phyloP scores from a whole-genome alignment of 2,113 vertebrate genomes.

The Malurus elegans region DNA sequence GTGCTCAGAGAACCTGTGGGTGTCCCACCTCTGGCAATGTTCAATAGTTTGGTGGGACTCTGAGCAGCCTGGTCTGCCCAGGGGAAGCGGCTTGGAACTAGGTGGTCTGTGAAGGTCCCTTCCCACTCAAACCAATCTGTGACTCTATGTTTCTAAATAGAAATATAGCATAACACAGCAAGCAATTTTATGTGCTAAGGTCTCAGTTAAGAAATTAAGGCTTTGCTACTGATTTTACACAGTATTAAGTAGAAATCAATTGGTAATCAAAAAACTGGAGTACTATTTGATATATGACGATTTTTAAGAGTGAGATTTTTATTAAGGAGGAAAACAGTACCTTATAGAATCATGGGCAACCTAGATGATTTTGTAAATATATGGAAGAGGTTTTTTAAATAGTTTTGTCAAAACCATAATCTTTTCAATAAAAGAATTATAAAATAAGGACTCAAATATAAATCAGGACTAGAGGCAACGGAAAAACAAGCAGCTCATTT shows the following conservation, averaged over 20 bases:
- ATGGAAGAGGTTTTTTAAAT: neutral
- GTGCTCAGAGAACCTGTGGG: neutral
- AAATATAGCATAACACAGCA: neutral
- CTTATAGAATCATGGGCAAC: neutral
- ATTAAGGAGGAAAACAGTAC: neutral
- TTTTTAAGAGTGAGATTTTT: neutral
- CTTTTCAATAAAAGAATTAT: neutral
- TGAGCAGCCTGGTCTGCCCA: neutral
- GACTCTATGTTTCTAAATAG: neutral
- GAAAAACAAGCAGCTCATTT: neutral
- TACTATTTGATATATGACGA: neutral
- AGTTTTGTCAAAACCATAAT: neutral
- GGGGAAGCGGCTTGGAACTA: rapidly evolving
- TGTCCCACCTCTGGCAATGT: rapidly evolving
- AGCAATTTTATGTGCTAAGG: neutral
- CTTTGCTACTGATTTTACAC: neutral
- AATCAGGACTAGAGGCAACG: neutral
- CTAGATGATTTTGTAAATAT: neutral
- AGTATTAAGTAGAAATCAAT: neutral
- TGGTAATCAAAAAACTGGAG: neutral
- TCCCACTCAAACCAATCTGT: neutral
- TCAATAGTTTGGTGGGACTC: neutral
- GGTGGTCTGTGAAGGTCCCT: neutral
- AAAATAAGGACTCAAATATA: neutral
- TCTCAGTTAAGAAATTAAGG: neutral